These are phyloP conservation scores for Liparis tanakae DNA, from an alignment of 2,797 vertebrate genomes.

Conservation along the genomic window DNA sequence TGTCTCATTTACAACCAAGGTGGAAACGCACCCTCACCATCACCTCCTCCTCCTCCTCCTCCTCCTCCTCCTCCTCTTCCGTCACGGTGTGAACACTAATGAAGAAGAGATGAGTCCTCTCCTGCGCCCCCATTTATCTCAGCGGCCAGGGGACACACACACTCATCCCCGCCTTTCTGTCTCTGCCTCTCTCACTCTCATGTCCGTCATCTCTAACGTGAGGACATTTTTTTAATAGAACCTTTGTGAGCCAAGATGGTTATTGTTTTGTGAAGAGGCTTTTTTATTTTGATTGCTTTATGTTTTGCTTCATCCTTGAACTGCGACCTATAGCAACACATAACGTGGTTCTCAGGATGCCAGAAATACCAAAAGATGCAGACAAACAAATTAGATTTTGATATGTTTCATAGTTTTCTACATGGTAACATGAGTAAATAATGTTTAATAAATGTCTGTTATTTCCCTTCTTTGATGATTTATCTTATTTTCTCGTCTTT, in stretches of 20 bases:
- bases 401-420: neutral
- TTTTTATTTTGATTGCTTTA: slow-evolving; percentile 21
- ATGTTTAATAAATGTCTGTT: neutral
- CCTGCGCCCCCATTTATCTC: slow-evolving; percentile 80
- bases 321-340: slow-evolving; percentile 10
- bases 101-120: slow-evolving; percentile 83
- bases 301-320: slow-evolving; percentile 17
- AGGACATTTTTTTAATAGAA: slow-evolving; percentile 39
- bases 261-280: slow-evolving; percentile 30
- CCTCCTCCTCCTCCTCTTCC: slow-evolving; percentile 51
- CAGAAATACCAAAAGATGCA: slow-evolving; percentile 10
- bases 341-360: neutral
- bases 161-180: slow-evolving; percentile 56
- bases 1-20: slow-evolving; percentile 79
- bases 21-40: slow-evolving; percentile 61
- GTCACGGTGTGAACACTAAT: slow-evolving; percentile 83
- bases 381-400: neutral
- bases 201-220: slow-evolving; percentile 38
- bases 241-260: slow-evolving; percentile 39
- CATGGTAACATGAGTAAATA: slow-evolving; percentile 19
- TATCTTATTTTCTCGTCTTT: neutral
- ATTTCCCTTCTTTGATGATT: neutral
- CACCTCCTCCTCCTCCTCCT: slow-evolving; percentile 57
- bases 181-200: slow-evolving; percentile 42
- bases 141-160: slow-evolving; percentile 61